Conservation (phyloP, 2,888 invertebrate species). For the Pseudococcus jackbeardsleyi region DNA sequence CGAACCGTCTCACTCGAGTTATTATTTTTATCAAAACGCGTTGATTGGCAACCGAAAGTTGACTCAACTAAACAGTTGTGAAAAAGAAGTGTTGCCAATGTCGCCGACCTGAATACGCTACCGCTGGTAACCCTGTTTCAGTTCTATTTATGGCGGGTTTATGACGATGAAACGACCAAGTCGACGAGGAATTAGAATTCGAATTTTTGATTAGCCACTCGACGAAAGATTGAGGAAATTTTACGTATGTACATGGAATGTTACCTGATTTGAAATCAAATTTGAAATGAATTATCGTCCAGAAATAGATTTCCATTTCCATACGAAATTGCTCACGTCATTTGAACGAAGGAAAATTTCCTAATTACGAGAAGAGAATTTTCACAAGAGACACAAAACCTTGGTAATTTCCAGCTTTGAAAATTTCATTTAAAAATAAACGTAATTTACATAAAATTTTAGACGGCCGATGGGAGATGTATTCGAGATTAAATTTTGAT, state of each 20-base stretch:
- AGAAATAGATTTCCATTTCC: too few species aligned
- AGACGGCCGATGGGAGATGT: too few species aligned
- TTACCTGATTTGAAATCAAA: not conserved
- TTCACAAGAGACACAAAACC: too few species aligned
- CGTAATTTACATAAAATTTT: too few species aligned
- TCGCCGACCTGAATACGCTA: not conserved
- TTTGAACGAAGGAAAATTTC: too few species aligned
- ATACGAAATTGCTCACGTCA: too few species aligned
- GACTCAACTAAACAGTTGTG: constrained; percentile 57
- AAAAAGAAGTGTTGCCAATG: constrained; percentile 45
- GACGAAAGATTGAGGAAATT: not conserved
- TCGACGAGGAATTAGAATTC: not conserved
- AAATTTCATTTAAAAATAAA: too few species aligned
- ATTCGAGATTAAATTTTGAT: too few species aligned
- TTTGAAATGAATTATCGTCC: not conserved
- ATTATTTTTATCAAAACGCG: constrained; percentile 57
- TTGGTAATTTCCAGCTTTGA: too few species aligned
- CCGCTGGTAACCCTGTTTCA: not conserved
- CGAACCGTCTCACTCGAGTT: constrained; percentile 54
- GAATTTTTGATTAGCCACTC: not conserved
- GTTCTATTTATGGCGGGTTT: constrained; percentile 17
- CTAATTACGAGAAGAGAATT: too few species aligned
- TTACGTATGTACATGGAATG: too few species aligned
- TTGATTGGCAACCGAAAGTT: constrained; percentile 57
- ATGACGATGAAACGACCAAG: not conserved